Evolutionary conservation across 2,888 invertebrate genomes (phyloP).

Genomic region (Bombyx huttoni): DNA sequence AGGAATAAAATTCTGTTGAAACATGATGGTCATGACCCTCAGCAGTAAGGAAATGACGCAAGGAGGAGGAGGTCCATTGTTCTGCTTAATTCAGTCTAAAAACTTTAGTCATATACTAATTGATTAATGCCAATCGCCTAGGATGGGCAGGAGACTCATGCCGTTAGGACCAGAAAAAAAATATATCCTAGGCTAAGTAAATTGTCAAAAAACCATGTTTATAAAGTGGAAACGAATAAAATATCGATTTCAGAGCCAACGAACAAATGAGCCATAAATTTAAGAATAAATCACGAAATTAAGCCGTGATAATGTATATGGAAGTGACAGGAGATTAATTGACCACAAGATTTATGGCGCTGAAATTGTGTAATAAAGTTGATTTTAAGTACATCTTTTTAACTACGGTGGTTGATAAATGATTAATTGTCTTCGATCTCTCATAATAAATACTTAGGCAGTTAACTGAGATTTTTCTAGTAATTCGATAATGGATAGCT

Average conservation of each 20-base stretch:
- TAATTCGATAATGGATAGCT: too few relatives aligned
- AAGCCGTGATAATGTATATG: slow-evolving; percentile 25
- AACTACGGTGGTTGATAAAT: background rate
- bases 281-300: slow-evolving; percentile 18
- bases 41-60: too few relatives aligned
- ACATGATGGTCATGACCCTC: too few relatives aligned
- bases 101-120: too few relatives aligned
- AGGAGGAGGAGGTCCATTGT: too few relatives aligned
- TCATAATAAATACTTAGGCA: too few relatives aligned
- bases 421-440: background rate
- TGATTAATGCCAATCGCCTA: too few relatives aligned
- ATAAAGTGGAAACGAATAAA: background rate
- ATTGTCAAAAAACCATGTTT: background rate
- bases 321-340: slow-evolving; percentile 29
- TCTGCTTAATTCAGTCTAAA: too few relatives aligned
- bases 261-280: slow-evolving; percentile 10
- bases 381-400: slow-evolving; percentile 11
- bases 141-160: too few relatives aligned
- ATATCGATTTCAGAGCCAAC: background rate
- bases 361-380: slow-evolving; percentile 17
- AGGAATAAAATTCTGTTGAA: too few relatives aligned
- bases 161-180: background rate
- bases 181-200: background rate
- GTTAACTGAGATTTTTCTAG: too few relatives aligned
- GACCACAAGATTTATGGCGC: slow-evolving; percentile 24